phyloP scores from a whole-genome alignment of 1,140 invertebrate species.

The Ostrea denselamellosa region DNA sequence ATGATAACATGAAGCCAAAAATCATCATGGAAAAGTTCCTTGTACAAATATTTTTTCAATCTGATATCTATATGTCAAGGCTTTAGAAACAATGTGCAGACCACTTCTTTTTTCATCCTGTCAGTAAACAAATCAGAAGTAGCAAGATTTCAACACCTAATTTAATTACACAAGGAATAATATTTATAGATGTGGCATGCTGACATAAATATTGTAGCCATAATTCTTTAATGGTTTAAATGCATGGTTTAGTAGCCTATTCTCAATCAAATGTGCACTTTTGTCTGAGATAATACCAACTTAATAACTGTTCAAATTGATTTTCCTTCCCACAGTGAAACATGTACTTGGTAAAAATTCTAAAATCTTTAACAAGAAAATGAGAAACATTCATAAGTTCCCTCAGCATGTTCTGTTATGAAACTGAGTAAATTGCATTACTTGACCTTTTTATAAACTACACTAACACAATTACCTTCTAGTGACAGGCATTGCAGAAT shows the following conservation, averaged over 20 bases:
- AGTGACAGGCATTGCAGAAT: constrained; percentile 47
- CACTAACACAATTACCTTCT: constrained; percentile 44
- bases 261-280: background rate
- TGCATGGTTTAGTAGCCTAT: background rate
- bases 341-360: background rate
- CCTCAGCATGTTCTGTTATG: too few relatives aligned
- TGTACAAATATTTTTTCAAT: background rate
- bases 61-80: background rate
- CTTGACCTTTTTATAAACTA: too few relatives aligned
- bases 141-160: background rate
- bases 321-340: background rate
- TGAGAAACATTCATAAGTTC: too few relatives aligned
- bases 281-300: background rate
- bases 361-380: too few relatives aligned
- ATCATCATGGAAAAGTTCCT: background rate
- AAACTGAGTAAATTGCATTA: too few relatives aligned
- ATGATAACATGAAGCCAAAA: background rate
- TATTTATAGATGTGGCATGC: constrained; percentile 25
- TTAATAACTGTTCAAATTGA: background rate
- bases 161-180: background rate
- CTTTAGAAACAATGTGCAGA: background rate
- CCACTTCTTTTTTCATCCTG: constrained; percentile 1
- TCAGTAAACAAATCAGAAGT: background rate
- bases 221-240: background rate
- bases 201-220: background rate